Evolutionary conservation across 1,140 invertebrate species (phyloP).

Genomic region (Euura saliciscinereae): DNA sequence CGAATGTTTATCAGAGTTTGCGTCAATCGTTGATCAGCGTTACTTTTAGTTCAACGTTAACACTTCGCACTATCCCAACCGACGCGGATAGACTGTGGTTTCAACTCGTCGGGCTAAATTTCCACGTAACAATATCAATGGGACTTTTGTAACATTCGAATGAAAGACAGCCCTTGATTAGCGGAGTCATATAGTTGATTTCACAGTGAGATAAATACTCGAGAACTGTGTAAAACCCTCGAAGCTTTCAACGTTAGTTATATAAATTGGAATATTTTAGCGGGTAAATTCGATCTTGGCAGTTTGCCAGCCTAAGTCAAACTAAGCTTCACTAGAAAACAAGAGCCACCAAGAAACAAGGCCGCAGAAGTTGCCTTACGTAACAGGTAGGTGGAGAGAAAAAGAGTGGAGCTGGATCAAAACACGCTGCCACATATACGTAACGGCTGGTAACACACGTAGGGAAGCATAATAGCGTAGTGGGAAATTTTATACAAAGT

Average conservation of each 20-base stretch:
- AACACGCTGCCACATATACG: conserved; percentile 17
- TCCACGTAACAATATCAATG: background rate
- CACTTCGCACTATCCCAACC: too few relatives aligned
- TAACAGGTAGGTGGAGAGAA: conserved; percentile 42
- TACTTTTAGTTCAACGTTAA: too few relatives aligned
- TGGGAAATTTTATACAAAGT: conserved; percentile 32
- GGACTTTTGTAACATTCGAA: background rate
- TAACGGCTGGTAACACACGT: conserved; percentile 7
- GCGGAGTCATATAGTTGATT: background rate
- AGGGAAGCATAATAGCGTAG: background rate
- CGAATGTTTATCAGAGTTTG: too few relatives aligned
- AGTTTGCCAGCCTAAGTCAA: conserved; percentile 44
- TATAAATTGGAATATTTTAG: conserved; percentile 56
- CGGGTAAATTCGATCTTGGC: conserved; percentile 50
- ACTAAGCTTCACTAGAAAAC: conserved; percentile 50
- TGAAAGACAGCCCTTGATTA: background rate
- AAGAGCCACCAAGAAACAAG: conserved; percentile 45
- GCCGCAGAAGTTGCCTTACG: conserved; percentile 43
- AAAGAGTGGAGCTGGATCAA: conserved; percentile 13
- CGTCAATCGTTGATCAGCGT: too few relatives aligned
- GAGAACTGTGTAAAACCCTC: background rate
- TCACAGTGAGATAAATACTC: background rate
- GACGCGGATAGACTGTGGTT: too few relatives aligned
- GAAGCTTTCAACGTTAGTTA: conserved; percentile 34
- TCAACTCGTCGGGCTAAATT: too few relatives aligned